A percentile compares a stretch with the other conserved stretches of the same genome.
phyloP scores from a whole-genome alignment of 1,140 invertebrate species.

The Vollenhovia emeryi region DNA sequence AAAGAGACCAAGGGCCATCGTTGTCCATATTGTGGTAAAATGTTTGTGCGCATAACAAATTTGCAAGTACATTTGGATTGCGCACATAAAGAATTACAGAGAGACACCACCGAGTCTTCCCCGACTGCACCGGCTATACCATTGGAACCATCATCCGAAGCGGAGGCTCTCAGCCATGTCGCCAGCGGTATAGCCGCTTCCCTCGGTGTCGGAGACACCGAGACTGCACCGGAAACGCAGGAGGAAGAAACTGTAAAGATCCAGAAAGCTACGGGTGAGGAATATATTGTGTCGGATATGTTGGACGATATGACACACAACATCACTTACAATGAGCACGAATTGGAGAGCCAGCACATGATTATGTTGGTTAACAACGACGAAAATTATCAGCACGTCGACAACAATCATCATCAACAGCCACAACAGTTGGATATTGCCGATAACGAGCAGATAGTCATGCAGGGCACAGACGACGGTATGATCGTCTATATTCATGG shows the following conservation, averaged over 20 bases:
- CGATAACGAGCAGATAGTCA: constrained; percentile 78
- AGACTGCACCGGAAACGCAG: constrained; percentile 68
- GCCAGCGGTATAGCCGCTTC: constrained; percentile 87
- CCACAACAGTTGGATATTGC: constrained; percentile 77
- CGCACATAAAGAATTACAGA: constrained; percentile 77
- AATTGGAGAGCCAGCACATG: constrained; percentile 78
- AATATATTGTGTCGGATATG: constrained; percentile 75
- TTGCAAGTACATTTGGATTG: constrained; percentile 80
- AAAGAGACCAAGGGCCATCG: constrained; percentile 77
- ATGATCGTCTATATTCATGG: constrained; percentile 83
- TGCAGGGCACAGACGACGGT: constrained; percentile 78
- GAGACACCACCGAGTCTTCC: constrained; percentile 23
- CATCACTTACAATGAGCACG: constrained; percentile 72
- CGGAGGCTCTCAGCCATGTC: constrained; percentile 86
- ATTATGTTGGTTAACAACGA: constrained; percentile 81
- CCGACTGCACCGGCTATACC: constrained; percentile 56
- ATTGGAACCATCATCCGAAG: constrained; percentile 84
- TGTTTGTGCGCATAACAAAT: constrained; percentile 78
- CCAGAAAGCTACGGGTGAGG: not conserved
- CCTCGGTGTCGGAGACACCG: constrained; percentile 86
- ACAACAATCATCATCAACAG: constrained; percentile 71
- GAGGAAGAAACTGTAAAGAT: constrained; percentile 14
- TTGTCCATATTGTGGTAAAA: constrained; percentile 81
- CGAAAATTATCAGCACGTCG: constrained; percentile 73
- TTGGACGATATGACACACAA: constrained; percentile 70